Percentiles rank a stretch among this genome's conserved stretches.
phyloP scores from a whole-genome alignment of 2,797 vertebrate species.

The Schizothorax lantsangensis region DNA sequence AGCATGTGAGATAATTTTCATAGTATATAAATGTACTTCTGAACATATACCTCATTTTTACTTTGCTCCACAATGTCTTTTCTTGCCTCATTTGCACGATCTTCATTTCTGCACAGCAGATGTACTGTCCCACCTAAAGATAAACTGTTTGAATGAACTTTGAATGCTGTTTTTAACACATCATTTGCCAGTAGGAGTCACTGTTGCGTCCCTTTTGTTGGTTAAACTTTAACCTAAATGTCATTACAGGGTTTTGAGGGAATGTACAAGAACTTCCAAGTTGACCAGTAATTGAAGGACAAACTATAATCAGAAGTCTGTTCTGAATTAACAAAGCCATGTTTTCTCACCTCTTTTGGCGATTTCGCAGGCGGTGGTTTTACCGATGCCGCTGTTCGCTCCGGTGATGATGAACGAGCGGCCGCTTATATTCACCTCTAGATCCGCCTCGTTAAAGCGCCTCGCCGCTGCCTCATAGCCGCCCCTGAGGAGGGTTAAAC shows the following conservation, averaged over 20 bases:
- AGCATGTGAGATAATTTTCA: background rate
- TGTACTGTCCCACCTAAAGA: conserved; percentile 86
- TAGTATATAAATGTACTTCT: background rate
- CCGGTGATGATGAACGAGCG: conserved; percentile 82
- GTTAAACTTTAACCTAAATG: background rate
- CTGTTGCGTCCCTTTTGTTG: background rate
- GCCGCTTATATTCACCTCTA: conserved; percentile 79
- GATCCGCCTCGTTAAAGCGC: conserved; percentile 75
- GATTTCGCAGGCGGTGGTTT: conserved; percentile 79
- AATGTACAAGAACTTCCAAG: background rate
- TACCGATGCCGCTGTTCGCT: conserved; percentile 85
- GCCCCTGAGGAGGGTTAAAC: conserved; percentile 63
- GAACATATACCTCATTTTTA: conserved; percentile 76
- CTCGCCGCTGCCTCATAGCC: conserved; percentile 82
- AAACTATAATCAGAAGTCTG: too few relatives aligned
- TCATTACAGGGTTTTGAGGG: background rate
- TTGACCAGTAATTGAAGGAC: background rate
- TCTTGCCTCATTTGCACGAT: conserved; percentile 78
- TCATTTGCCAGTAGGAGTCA: background rate
- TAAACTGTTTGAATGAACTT: background rate
- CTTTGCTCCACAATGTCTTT: conserved; percentile 78
- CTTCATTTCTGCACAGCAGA: conserved; percentile 84
- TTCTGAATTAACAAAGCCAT: background rate
- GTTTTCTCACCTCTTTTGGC: conserved; percentile 77
- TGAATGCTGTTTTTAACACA: background rate